Conservation (phyloP, 2,797 vertebrate species). For the Alectoris magna region DNA sequence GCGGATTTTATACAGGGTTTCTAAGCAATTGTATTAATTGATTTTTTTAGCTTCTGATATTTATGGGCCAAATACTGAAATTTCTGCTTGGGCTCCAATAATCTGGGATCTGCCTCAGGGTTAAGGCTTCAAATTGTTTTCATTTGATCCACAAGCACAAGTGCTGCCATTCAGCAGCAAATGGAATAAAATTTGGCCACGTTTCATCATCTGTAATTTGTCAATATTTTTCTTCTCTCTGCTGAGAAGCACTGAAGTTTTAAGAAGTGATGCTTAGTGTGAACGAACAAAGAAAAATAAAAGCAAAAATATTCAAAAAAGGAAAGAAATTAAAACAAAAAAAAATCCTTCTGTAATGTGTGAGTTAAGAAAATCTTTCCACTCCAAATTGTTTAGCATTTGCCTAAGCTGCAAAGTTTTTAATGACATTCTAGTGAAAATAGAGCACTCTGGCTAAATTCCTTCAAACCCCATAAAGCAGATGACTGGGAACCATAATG, state of each 20-base stretch:
- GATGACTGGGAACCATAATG: conserved; percentile 63
- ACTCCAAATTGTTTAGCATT: conserved; percentile 44
- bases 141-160: background rate
- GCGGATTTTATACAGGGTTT: background rate
- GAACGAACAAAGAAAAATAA: background rate
- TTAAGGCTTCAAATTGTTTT: conserved; percentile 37
- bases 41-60: conserved; percentile 47
- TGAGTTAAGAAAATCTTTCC: conserved; percentile 4
- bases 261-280: background rate
- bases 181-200: conserved; percentile 61
- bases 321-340: background rate
- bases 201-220: conserved; percentile 59
- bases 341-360: conserved; percentile 7
- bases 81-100: conserved; percentile 56
- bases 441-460: conserved; percentile 48
- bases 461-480: conserved; percentile 73
- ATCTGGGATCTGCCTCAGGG: conserved; percentile 36
- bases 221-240: conserved; percentile 64
- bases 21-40: conserved; percentile 23
- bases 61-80: conserved; percentile 60
- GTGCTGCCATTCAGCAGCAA: conserved; percentile 43
- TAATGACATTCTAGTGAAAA: conserved; percentile 61
- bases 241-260: conserved; percentile 10
- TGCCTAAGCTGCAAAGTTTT: conserved; percentile 63
- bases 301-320: background rate